Base-by-base conservation (phyloP, 2,797 vertebrate species). In the Sebastes diploproa region DNA sequence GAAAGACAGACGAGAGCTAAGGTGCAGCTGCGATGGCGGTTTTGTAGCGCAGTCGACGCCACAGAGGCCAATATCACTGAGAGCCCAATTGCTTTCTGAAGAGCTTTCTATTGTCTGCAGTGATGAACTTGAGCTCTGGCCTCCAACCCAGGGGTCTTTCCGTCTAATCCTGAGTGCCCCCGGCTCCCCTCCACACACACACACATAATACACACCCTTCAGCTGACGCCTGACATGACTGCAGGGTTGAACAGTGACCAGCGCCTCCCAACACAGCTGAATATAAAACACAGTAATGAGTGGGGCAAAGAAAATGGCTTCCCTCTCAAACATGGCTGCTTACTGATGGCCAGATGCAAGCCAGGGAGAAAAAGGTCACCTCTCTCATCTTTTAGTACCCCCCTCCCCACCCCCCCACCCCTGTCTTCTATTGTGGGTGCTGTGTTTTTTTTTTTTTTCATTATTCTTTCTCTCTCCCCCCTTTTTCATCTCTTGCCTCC, bases 101-200 rank as follows among this genome's bases (percentile, higher is more conserved):
- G 96, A 95, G 94, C 95, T 96, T 96, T 94, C 95, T 90, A 95
- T 94, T 97, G 96, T 97, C 95, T 96, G 94, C 92, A 77, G 92
- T 96, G 96, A 96, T 96, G 95, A 97, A 97, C 97, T 97, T 97
- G 96, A 98, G 96, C 96, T 94, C 91, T 95, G 97, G 95, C 96
- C 96, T 97, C 94, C 96, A 96, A 96, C 96, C 96, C 94, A 88
- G 27, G 92, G 96, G 95, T 95, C 95, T 88, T 78, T 93, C 94
- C 92, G 86, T 93, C 90, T 94, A 94, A 96, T 95, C 92, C 92
- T 74, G 74, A 92, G 63, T 69, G 87, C 94, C 89, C 73, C 89
- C 68, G 75, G 78, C 86, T 88, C 86, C 77, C 72, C 75, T 62
- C 54, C 73, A 50, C 66, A 78, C 69, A 69, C 80, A 64, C 75